These are phyloP conservation scores for Melitaea athalia DNA, from an alignment of 2,888 invertebrate species.

Conservation along the genomic window DNA sequence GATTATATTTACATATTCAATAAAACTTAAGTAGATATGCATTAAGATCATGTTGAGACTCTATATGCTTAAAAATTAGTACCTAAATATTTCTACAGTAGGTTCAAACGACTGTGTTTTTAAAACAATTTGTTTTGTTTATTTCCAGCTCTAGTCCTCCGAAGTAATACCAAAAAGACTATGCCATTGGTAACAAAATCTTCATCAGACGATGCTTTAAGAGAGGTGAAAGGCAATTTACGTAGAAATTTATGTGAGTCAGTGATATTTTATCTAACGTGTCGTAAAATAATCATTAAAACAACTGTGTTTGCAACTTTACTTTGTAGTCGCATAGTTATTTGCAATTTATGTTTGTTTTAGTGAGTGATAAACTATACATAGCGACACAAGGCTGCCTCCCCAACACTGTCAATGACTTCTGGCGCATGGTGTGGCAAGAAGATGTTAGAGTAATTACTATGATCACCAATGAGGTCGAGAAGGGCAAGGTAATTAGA, in stretches of 20 bases:
- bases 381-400: slow-evolving; percentile 97
- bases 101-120: background rate
- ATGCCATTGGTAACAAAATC: slow-evolving; percentile 62
- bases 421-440: slow-evolving; percentile 99
- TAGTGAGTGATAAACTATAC: slow-evolving; percentile 84
- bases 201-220: slow-evolving; percentile 64
- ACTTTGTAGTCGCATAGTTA: background rate
- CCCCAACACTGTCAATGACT: slow-evolving; percentile 93
- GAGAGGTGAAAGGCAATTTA: slow-evolving; percentile 60
- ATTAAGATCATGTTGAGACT: no score
- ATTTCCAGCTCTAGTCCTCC: slow-evolving; percentile 58
- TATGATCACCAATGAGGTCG: slow-evolving; percentile 99
- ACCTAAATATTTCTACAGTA: no score
- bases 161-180: slow-evolving; percentile 51
- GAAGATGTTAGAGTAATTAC: slow-evolving; percentile 98
- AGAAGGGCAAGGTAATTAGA: slow-evolving; percentile 90
- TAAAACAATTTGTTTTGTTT: background rate
- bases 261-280: background rate
- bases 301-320: background rate
- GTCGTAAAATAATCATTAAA: background rate
- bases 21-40: no score
- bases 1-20: no score
- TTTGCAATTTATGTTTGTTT: slow-evolving; percentile 36
- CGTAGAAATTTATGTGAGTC: slow-evolving; percentile 51
- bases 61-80: background rate